Evolutionary conservation across 2,888 invertebrate species (phyloP).

Genomic region (Chalcosyrphus nemorum): DNA sequence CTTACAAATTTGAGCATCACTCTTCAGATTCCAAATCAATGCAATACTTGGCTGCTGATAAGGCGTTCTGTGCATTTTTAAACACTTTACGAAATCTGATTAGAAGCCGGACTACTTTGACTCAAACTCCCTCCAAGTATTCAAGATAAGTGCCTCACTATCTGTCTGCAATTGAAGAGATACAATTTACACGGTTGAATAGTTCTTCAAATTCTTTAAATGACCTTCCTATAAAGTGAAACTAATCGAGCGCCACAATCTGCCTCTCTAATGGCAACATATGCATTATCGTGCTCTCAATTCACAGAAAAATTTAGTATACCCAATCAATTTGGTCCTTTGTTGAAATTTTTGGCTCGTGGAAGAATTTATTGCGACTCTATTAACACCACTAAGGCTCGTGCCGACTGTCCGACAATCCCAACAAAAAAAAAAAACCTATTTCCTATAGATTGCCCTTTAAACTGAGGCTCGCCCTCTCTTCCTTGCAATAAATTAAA

Average conservation of each 20-base stretch:
- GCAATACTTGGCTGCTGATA: too few relatives aligned
- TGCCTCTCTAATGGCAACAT: slow-evolving; percentile 20
- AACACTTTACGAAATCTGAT: too few relatives aligned
- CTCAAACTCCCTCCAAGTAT: too few relatives aligned
- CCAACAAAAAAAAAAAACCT: too few relatives aligned
- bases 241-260: slow-evolving; percentile 54
- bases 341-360: slow-evolving; percentile 34
- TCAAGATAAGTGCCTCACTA: too few relatives aligned
- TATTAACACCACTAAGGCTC: slow-evolving; percentile 65
- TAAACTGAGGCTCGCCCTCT: slow-evolving; percentile 31
- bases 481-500: slow-evolving; percentile 66
- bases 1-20: too few relatives aligned
- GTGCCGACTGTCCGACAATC: slow-evolving; percentile 49
- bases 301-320: slow-evolving; percentile 19
- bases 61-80: too few relatives aligned
- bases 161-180: too few relatives aligned
- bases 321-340: slow-evolving; percentile 54
- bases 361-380: slow-evolving; percentile 60
- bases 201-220: slow-evolving; percentile 28
- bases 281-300: slow-evolving; percentile 27
- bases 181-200: slow-evolving; percentile 45
- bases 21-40: too few relatives aligned
- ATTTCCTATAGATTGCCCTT: slow-evolving; percentile 32
- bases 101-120: too few relatives aligned
- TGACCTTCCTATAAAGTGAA: slow-evolving; percentile 23